Conservation (phyloP, 2,113 vertebrate species). For the Asarcornis scutulata region DNA sequence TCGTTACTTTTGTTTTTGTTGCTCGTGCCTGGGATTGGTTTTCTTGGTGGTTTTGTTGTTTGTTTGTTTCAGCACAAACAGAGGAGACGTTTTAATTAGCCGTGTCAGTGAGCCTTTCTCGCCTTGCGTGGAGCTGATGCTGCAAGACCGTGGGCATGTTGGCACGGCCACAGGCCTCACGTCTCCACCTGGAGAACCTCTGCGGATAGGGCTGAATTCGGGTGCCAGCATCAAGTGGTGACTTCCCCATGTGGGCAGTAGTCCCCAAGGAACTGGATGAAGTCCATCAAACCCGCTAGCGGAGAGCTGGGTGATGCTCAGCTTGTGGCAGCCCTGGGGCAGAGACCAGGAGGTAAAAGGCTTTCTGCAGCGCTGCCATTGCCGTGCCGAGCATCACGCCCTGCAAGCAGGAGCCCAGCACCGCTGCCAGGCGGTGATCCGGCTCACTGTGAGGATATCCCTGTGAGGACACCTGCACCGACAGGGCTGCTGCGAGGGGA, state of each 20-base stretch:
- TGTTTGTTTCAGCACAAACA: not conserved
- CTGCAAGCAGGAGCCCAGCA: not conserved
- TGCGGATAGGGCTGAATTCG: not conserved
- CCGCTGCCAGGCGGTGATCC: not conserved
- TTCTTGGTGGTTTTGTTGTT: not conserved
- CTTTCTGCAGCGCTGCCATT: not conserved
- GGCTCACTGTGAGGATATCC: not conserved
- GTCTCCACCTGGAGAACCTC: not conserved
- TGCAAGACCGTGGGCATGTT: not conserved
- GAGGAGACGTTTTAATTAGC: not conserved
- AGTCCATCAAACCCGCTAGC: conserved; percentile 12
- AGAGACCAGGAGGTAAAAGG: not conserved
- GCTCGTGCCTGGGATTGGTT: not conserved
- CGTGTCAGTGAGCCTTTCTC: not conserved
- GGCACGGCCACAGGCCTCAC: not conserved
- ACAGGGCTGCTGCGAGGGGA: not conserved
- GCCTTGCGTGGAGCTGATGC: not conserved
- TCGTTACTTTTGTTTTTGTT: conserved; percentile 31
- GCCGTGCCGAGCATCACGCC: rapidly evolving
- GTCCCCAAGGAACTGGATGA: conserved; percentile 26
- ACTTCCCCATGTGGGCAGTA: conserved; percentile 50
- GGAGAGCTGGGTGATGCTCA: conserved; percentile 1
- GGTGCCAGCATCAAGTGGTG: not conserved
- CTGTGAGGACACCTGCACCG: not conserved
- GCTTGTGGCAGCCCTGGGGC: not conserved